Percentiles rank a stretch among this genome's conserved stretches.
These are phyloP conservation scores for Onychomys leucogaster DNA, from an alignment of 2,797 vertebrate genomes.

Conservation along the genomic window DNA sequence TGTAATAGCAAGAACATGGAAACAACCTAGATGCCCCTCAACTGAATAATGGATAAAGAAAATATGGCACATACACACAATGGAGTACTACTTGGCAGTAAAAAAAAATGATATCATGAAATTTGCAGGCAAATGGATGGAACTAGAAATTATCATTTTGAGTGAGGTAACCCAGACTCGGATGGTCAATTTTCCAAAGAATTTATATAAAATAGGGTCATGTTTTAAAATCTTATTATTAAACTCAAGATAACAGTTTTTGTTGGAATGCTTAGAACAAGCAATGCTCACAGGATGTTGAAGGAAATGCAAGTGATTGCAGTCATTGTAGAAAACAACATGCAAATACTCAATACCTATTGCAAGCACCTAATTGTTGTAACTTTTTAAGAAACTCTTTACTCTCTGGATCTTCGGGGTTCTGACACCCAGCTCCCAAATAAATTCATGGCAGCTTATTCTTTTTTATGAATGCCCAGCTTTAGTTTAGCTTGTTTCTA, in stretches of 20 bases:
- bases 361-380: neutral
- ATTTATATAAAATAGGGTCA: neutral
- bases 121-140: too few relatives aligned
- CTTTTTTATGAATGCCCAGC: neutral
- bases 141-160: too few relatives aligned
- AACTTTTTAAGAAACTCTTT: too few relatives aligned
- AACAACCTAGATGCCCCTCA: too few relatives aligned
- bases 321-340: neutral
- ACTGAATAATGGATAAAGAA: too few relatives aligned
- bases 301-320: neutral
- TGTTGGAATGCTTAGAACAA: neutral
- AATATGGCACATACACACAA: too few relatives aligned
- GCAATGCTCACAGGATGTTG: neutral
- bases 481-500: neutral
- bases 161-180: too few relatives aligned
- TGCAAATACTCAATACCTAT: neutral
- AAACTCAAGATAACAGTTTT: neutral
- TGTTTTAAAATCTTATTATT: neutral
- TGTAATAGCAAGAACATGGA: too few relatives aligned
- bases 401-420: neutral
- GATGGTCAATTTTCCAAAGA: neutral
- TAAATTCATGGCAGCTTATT: neutral
- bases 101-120: too few relatives aligned
- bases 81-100: too few relatives aligned
- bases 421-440: neutral